Evolutionary conservation across 2,888 invertebrate genomes (phyloP).

Genomic region (Dorcus parallelipipedus): DNA sequence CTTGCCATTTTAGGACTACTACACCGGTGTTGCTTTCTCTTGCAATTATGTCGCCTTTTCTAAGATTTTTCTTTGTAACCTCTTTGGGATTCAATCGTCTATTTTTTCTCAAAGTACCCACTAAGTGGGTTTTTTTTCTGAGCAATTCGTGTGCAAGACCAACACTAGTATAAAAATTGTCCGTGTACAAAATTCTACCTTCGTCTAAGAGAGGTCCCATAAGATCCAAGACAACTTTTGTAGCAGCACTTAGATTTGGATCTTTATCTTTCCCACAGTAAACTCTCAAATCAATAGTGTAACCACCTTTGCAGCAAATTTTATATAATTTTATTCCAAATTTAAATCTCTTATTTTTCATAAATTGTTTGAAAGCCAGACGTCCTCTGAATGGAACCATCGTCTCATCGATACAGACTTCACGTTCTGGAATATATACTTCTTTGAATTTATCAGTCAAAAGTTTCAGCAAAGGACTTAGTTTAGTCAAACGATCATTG

Average conservation of each 20-base stretch:
- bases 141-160: constrained; percentile 17
- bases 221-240: constrained; percentile 26
- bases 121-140: constrained; percentile 15
- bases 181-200: constrained; percentile 27
- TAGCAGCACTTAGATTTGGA: background rate
- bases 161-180: constrained; percentile 30
- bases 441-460: constrained; percentile 25
- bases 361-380: constrained; percentile 24
- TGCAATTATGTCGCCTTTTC: background rate
- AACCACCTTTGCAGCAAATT: constrained; percentile 12
- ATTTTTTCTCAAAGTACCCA: constrained; percentile 22
- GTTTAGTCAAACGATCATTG: constrained; percentile 17
- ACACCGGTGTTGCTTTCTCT: background rate
- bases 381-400: constrained; percentile 31
- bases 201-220: constrained; percentile 23
- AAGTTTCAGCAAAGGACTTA: constrained; percentile 16
- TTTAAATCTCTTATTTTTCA: constrained; percentile 26
- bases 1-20: constrained; percentile 17
- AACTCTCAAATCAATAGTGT: constrained; percentile 5
- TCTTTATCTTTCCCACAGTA: constrained; percentile 2
- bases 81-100: constrained; percentile 22
- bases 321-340: constrained; percentile 28
- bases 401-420: constrained; percentile 25
- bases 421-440: constrained; percentile 22
- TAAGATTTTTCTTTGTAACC: constrained; percentile 13